Evolutionary conservation across 2,797 vertebrate species (phyloP), one percentile per base, ranked within the genome.

Genomic region (Columba guinea): DNA sequence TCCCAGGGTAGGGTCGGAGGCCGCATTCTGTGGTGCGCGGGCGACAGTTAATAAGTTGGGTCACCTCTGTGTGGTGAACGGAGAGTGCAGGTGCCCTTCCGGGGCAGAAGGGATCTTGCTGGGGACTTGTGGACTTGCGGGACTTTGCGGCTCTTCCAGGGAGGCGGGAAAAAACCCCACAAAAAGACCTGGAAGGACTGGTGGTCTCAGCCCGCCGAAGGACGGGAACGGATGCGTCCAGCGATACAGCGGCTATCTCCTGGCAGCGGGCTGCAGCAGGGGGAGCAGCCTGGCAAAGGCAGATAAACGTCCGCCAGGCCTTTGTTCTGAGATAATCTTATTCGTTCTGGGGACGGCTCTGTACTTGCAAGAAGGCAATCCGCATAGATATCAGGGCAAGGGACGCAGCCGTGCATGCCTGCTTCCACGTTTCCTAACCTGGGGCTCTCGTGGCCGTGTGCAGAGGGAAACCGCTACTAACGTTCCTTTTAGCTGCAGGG

Each of bases 1-100:
- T 28, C 18, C 6, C 3, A 2, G 19, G 4, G 2, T 3, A 30
- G 19, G 52, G 21, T 41, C 7, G 5, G 48, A 14, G 13, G 32
- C 5, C 11, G 2, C 17, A 20, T 44, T 4, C 17, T 4, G 2
- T 1, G 55, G n/a, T 20, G 14, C 9, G 4, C 22, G 0, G 10
- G 30, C 6, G 5, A 3, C 17, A 3, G 11, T 46, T 10, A 46
- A 10, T 20, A 46, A 46, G 44, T 20, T 20, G 44, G 44, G 44
- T 46, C 44, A 46, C 18, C 44, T 46, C 19, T 46, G 44, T 46
- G 44, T 46, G 44, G 44, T 46, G 44, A 46, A 46, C 44, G 44
- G 44, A 15, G 21, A 10, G 51, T 4, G 48, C 20, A 32, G 10
- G 15, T 7, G 26, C 22, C 13, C 4, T 13, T 6, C 34, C 8